Evolutionary conservation across 2,113 vertebrate species (phyloP).

Genomic region (Myocastor coypus): DNA sequence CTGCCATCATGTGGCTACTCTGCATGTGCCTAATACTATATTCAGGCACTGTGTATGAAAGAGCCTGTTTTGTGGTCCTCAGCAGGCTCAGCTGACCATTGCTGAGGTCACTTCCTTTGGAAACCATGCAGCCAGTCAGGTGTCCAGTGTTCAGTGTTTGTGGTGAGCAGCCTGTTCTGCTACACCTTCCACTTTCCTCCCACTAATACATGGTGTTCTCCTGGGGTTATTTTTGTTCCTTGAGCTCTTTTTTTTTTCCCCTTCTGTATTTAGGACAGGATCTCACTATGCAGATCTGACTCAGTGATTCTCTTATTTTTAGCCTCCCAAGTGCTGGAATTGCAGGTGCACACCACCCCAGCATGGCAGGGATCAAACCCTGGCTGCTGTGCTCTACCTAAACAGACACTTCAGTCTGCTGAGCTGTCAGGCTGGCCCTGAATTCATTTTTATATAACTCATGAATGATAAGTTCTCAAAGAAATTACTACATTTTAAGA

Average conservation of each 20-base stretch:
- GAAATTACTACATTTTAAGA: background rate
- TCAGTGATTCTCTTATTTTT: too few relatives aligned
- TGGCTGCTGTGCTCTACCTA: too few relatives aligned
- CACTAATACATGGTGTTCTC: background rate
- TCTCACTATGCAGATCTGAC: too few relatives aligned
- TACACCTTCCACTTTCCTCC: background rate
- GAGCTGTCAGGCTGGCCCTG: background rate
- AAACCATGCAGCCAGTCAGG: background rate
- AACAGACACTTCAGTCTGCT: too few relatives aligned
- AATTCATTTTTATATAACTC: background rate
- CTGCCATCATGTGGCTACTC: background rate
- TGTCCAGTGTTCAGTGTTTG: background rate
- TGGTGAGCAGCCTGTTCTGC: background rate
- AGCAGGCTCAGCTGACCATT: background rate
- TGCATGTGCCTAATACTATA: background rate
- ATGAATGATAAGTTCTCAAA: slow-evolving; percentile 45
- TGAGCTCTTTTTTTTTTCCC: slow-evolving; percentile 17
- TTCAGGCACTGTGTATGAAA: background rate
- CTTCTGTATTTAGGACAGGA: too few relatives aligned
- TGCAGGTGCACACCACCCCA: too few relatives aligned
- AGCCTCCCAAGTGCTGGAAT: too few relatives aligned
- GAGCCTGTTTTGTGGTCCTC: background rate
- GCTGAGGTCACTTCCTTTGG: background rate
- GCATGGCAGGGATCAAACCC: too few relatives aligned
- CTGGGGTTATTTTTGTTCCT: background rate